Conservation (phyloP, 1,140 invertebrate genomes). For the Latrodectus geometricus region DNA sequence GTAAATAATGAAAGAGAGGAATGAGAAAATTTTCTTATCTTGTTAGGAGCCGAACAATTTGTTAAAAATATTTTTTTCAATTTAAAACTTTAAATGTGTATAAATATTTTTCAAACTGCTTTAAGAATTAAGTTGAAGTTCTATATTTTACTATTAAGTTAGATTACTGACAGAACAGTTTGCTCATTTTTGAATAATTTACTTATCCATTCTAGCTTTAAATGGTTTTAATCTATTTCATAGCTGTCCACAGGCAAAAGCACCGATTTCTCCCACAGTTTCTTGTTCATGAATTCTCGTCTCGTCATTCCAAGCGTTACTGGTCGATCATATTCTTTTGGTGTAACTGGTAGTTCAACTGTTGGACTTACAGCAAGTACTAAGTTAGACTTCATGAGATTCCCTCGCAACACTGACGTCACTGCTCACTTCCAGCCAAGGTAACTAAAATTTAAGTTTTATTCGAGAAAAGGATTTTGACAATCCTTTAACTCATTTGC, state of each 20-base stretch:
- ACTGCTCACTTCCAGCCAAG: slow-evolving; percentile 73
- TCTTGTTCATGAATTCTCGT: slow-evolving; percentile 81
- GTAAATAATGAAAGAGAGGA: too few species aligned
- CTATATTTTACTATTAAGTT: background rate
- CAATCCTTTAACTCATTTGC: too few species aligned
- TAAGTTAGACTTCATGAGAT: slow-evolving; percentile 77
- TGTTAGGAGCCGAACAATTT: too few species aligned
- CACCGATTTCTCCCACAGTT: slow-evolving; percentile 44
- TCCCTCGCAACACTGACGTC: slow-evolving; percentile 74
- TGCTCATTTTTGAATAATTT: too few species aligned
- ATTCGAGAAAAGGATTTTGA: background rate
- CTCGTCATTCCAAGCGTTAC: slow-evolving; percentile 82
- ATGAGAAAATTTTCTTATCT: too few species aligned
- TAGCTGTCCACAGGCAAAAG: slow-evolving; percentile 35
- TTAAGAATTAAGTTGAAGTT: background rate
- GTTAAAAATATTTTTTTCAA: too few species aligned
- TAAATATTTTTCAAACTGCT: too few species aligned
- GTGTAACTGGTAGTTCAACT: slow-evolving; percentile 78
- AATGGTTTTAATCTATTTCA: background rate
- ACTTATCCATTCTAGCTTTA: too few species aligned
- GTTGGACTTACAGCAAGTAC: slow-evolving; percentile 78
- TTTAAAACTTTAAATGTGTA: too few species aligned
- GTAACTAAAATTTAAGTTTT: slow-evolving; percentile 45
- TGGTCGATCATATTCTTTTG: slow-evolving; percentile 81
- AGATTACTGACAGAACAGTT: background rate